Evolutionary conservation across 2,888 invertebrate genomes (phyloP).

Genomic region (Cantharis rustica): DNA sequence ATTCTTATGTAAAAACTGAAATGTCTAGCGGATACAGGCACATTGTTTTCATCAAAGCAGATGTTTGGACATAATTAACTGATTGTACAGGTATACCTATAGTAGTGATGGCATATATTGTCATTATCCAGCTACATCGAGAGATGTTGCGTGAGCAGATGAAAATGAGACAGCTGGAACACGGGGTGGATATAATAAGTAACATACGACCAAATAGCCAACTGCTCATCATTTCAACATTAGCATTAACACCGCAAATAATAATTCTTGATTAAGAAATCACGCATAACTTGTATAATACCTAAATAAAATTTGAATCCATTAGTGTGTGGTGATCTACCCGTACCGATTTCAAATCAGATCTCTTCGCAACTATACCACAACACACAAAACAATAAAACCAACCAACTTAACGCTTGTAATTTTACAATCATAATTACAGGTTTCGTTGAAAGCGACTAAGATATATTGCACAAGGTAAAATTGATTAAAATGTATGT

Average conservation of each 20-base stretch:
- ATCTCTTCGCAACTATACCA: background rate
- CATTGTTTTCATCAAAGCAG: conserved; percentile 15
- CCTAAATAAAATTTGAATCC: background rate
- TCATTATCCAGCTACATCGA: conserved; percentile 31
- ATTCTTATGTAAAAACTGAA: background rate
- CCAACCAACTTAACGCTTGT: background rate
- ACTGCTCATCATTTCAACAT: conserved; percentile 9
- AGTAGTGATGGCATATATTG: conserved; percentile 25
- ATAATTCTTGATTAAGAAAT: background rate
- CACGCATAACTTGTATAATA: background rate
- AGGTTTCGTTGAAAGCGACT: background rate
- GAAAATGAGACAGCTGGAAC: conserved; percentile 39
- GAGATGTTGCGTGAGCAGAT: conserved; percentile 42
- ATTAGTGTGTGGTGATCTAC: background rate
- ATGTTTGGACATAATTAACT: conserved; percentile 24
- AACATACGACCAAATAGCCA: conserved; percentile 24
- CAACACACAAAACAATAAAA: background rate
- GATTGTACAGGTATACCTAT: conserved; percentile 22
- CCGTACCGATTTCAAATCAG: background rate
- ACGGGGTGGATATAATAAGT: conserved; percentile 36
- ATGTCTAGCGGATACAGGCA: conserved; percentile 4
- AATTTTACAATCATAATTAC: background rate
- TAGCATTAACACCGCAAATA: background rate
- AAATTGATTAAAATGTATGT: background rate
- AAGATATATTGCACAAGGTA: background rate